Conservation (phyloP, 2,888 invertebrate species). For the Chrysina gloriosa region DNA sequence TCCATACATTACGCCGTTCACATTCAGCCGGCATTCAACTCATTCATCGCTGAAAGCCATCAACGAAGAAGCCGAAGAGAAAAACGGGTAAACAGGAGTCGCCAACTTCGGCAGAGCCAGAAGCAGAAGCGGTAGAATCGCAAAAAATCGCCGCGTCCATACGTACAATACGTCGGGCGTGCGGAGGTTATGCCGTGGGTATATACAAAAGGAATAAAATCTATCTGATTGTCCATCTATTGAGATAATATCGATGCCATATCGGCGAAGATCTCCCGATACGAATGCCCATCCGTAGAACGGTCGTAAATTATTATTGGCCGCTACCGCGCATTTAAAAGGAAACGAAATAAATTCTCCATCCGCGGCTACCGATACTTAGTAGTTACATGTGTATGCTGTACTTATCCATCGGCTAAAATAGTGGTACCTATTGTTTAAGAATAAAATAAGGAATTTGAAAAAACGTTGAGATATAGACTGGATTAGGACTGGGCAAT, state of each 20-base stretch:
- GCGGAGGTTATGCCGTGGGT: background rate
- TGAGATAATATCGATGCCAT: conserved; percentile 41
- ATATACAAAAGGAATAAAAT: conserved; percentile 28
- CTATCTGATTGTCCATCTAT: conserved; percentile 38
- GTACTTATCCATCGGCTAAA: background rate
- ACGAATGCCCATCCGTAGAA: conserved; percentile 7
- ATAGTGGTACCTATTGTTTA: background rate
- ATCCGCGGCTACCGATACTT: background rate
- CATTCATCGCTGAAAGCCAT: conserved; percentile 34
- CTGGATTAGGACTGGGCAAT: too few species aligned
- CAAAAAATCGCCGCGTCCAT: conserved; percentile 13
- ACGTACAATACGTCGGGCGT: background rate
- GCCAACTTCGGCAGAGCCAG: conserved; percentile 6
- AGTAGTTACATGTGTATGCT: background rate
- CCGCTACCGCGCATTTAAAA: conserved; percentile 20
- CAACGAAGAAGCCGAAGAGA: conserved; percentile 6
- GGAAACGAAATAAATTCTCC: conserved; percentile 23
- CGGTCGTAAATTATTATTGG: conserved; percentile 27
- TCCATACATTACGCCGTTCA: conserved; percentile 28
- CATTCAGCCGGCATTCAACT: conserved; percentile 31
- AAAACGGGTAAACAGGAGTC: conserved; percentile 9
- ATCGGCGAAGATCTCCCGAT: conserved; percentile 25
- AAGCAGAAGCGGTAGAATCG: background rate
- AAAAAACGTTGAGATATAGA: too few species aligned
- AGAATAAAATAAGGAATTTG: too few species aligned